These are phyloP conservation scores for Melieria picta DNA, from an alignment of 2,888 invertebrate species.

Conservation along the genomic window DNA sequence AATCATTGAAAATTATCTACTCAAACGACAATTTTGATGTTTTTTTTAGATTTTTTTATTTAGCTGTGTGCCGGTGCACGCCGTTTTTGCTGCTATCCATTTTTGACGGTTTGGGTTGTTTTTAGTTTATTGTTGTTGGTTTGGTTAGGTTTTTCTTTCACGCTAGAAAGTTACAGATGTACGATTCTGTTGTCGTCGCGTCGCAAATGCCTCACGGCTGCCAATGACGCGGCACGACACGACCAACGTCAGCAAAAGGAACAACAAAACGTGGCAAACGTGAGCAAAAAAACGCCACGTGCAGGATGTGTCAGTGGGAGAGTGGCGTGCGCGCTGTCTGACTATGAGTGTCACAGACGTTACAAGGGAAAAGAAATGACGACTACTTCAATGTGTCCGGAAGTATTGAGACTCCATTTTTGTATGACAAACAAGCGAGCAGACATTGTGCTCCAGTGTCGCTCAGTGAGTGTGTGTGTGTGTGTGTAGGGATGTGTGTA, in stretches of 20 bases:
- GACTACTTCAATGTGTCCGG: constrained; percentile 4
- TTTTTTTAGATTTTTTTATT: constrained; percentile 11
- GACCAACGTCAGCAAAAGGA: constrained; percentile 6
- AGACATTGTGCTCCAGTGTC: neutral
- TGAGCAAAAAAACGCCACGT: too few relatives aligned
- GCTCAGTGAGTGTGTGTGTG: neutral
- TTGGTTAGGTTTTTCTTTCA: neutral
- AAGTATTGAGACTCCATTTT: constrained; percentile 26
- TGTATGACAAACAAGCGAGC: neutral
- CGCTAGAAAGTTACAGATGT: neutral
- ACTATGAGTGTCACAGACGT: too few relatives aligned
- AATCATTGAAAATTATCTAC: constrained; percentile 59
- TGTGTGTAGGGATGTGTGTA: constrained; percentile 5
- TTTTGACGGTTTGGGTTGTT: neutral
- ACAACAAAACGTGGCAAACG: too few relatives aligned
- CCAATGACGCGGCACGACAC: constrained; percentile 18
- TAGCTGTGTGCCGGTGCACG: neutral
- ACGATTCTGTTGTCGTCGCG: constrained; percentile 2
- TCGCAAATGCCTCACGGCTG: constrained; percentile 51
- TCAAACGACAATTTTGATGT: constrained; percentile 47
- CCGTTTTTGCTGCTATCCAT: neutral
- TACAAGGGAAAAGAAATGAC: too few relatives aligned
- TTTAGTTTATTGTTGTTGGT: neutral
- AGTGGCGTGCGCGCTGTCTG: neutral
- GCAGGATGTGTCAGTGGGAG: too few relatives aligned